Conservation (phyloP, 2,888 invertebrate species). For the Caenorhabditis sulstoni region DNA sequence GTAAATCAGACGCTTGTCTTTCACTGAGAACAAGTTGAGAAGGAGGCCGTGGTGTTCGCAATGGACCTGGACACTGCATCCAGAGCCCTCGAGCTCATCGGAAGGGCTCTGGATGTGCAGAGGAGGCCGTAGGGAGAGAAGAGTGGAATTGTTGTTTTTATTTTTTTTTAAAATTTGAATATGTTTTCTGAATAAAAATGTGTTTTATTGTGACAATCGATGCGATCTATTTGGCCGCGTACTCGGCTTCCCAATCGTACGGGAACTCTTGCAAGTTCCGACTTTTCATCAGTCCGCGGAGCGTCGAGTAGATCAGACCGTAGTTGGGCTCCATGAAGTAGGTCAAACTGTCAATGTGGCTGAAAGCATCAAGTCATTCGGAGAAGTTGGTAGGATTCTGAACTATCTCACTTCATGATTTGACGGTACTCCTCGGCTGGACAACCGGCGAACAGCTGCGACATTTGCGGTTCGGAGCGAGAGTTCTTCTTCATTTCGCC, state of each 20-base stretch:
- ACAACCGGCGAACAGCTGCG: slow-evolving; percentile 57
- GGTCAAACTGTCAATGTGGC: slow-evolving; percentile 58
- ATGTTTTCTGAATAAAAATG: too few species aligned
- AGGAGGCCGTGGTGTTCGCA: too few species aligned
- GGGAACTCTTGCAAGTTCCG: slow-evolving; percentile 56
- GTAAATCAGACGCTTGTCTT: too few species aligned
- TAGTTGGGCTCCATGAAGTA: slow-evolving; percentile 65
- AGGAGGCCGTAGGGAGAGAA: too few species aligned
- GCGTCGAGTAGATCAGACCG: slow-evolving; percentile 61
- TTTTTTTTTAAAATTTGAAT: too few species aligned
- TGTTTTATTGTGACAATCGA: too few species aligned
- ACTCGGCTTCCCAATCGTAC: slow-evolving; percentile 54
- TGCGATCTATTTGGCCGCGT: slow-evolving; percentile 32
- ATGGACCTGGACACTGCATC: too few species aligned
- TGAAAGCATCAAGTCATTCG: slow-evolving; percentile 14
- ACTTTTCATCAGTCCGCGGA: slow-evolving; percentile 45
- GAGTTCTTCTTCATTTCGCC: slow-evolving; percentile 62
- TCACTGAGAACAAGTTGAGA: too few species aligned
- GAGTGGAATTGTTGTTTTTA: too few species aligned
- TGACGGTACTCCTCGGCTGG: slow-evolving; percentile 59
- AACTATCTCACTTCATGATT: slow-evolving; percentile 57
- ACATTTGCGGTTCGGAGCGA: slow-evolving; percentile 39
- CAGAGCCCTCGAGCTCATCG: too few species aligned
- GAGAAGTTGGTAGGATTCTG: background rate
- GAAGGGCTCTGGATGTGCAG: too few species aligned